Evolutionary conservation across 2,888 invertebrate species (phyloP).

Genomic region (Orchestes rusci): DNA sequence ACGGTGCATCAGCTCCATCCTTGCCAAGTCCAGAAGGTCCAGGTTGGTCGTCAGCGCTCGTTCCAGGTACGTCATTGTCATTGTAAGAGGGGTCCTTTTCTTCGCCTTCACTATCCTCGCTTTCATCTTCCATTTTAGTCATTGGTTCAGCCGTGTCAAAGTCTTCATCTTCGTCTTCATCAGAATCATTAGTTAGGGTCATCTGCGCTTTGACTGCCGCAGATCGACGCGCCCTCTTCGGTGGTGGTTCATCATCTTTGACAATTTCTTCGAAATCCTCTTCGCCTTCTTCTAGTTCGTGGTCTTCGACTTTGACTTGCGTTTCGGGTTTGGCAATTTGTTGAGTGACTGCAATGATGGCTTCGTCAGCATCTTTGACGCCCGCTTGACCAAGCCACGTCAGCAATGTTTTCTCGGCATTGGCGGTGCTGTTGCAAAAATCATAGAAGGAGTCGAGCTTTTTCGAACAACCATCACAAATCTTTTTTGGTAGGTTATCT

Average conservation of each 20-base stretch:
- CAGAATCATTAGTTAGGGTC: slow-evolving; percentile 32
- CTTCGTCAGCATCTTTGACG: slow-evolving; percentile 20
- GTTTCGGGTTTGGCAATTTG: slow-evolving; percentile 21
- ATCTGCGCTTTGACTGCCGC: slow-evolving; percentile 36
- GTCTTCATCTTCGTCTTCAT: slow-evolving; percentile 34
- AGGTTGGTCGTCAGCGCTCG: slow-evolving; percentile 41
- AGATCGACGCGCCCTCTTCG: slow-evolving; percentile 37
- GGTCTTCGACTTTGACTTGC: slow-evolving; percentile 31
- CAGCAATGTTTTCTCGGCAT: slow-evolving; percentile 51
- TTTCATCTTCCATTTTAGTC: slow-evolving; percentile 40
- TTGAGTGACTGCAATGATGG: slow-evolving; percentile 22
- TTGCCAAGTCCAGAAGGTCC: slow-evolving; percentile 43
- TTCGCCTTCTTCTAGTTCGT: slow-evolving; percentile 16
- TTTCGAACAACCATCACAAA: slow-evolving; percentile 63
- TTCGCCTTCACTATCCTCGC: slow-evolving; percentile 36
- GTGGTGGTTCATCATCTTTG: slow-evolving; percentile 31
- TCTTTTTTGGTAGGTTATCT: slow-evolving; percentile 62
- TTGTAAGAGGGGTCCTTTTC: slow-evolving; percentile 32
- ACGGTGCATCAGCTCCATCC: slow-evolving; percentile 39
- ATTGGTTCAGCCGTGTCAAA: slow-evolving; percentile 29
- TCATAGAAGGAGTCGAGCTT: slow-evolving; percentile 65
- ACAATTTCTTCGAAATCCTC: slow-evolving; percentile 5
- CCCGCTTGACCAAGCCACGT: slow-evolving; percentile 38
- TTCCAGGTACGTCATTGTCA: slow-evolving; percentile 37
- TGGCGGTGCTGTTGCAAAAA: slow-evolving; percentile 63